These are phyloP conservation scores for Agrotis exclamationis DNA, from an alignment of 2,888 invertebrate genomes.

Conservation along the genomic window DNA sequence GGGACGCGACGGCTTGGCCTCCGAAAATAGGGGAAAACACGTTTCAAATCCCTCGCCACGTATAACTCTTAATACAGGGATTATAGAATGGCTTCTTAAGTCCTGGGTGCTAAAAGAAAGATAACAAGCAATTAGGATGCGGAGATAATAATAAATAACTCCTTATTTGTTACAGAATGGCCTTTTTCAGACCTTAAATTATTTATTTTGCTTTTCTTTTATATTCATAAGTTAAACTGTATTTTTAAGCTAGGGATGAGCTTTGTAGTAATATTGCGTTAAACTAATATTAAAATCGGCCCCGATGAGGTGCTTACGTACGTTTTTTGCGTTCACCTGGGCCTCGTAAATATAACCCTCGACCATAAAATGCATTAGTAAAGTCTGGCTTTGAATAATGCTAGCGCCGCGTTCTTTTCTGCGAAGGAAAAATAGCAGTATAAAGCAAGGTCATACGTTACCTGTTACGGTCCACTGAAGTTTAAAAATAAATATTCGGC, in stretches of 20 bases:
- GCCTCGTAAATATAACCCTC: conserved; percentile 86
- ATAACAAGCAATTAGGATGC: conserved; percentile 87
- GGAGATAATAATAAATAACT: conserved; percentile 75
- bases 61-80: conserved; percentile 89
- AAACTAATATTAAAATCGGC: conserved; percentile 78
- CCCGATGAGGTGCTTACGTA: conserved; percentile 80
- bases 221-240: conserved; percentile 52
- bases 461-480: conserved; percentile 59
- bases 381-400: conserved; percentile 87
- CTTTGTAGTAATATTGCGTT: conserved; percentile 59
- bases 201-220: conserved; percentile 51
- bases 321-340: conserved; percentile 83
- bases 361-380: conserved; percentile 89
- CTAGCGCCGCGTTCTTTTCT: conserved; percentile 73
- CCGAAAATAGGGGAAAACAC: conserved; percentile 88
- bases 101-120: conserved; percentile 87
- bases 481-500: conserved; percentile 63
- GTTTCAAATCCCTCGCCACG: conserved; percentile 87
- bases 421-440: conserved; percentile 67
- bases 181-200: conserved; percentile 57
- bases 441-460: conserved; percentile 69
- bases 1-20: conserved; percentile 81
- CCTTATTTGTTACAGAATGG: conserved; percentile 65
- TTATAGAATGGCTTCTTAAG: conserved; percentile 88
- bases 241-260: conserved; percentile 48